Evolutionary conservation across 1,140 invertebrate genomes (phyloP).

Genomic region (Pogonus chalceus): DNA sequence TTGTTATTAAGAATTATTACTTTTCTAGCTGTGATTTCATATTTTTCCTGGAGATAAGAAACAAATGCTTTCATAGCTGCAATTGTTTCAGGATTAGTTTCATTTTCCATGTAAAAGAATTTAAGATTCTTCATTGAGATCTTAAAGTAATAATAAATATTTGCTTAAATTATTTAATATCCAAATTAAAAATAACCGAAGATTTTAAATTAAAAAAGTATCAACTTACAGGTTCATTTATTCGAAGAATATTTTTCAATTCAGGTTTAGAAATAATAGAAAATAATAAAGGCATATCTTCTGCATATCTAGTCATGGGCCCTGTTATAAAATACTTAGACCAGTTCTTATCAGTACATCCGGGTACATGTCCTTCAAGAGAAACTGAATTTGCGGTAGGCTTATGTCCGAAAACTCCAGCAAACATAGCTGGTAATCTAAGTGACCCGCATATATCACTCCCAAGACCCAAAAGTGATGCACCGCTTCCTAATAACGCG

Average conservation of each 20-base stretch:
- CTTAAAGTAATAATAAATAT: too few species aligned
- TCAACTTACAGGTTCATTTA: constrained; percentile 21
- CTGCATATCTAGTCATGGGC: constrained; percentile 73
- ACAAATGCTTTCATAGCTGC: not conserved
- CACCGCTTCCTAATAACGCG: constrained; percentile 57
- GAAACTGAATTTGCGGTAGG: constrained; percentile 54
- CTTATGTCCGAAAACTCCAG: constrained; percentile 78
- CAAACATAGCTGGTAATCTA: constrained; percentile 75
- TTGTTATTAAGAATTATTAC: not conserved
- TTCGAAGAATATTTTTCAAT: constrained; percentile 13
- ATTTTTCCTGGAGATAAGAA: not conserved
- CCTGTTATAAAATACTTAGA: constrained; percentile 49
- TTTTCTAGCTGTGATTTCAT: not conserved
- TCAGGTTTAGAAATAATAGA: constrained; percentile 36
- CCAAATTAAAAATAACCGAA: not conserved
- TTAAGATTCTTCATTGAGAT: not conserved
- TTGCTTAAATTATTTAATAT: too few species aligned
- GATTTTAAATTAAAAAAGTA: too few species aligned
- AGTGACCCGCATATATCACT: constrained; percentile 80
- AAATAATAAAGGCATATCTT: constrained; percentile 64
- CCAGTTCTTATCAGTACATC: constrained; percentile 7
- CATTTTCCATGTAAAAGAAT: constrained; percentile 2
- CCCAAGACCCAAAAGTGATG: constrained; percentile 68
- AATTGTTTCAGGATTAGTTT: not conserved
- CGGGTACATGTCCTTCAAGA: constrained; percentile 36